phyloP scores from a whole-genome alignment of 2,113 vertebrate species.

The Anarhynchus alexandrinus region DNA sequence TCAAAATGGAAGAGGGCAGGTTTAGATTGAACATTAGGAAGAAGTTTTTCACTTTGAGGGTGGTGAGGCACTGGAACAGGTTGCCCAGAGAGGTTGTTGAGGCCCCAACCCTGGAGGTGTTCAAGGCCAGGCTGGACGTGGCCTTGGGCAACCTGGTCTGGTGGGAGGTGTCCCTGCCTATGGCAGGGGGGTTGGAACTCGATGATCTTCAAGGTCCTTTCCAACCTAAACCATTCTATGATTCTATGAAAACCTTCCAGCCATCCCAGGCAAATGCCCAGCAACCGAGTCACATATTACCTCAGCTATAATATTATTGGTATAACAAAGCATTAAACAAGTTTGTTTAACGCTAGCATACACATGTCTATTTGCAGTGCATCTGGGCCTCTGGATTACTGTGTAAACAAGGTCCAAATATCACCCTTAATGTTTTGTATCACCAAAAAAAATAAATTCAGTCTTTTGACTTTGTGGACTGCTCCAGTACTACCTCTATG shows the following conservation, averaged over 20 bases:
- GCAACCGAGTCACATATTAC: background rate
- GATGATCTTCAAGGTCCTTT: too few relatives aligned
- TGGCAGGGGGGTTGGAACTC: too few relatives aligned
- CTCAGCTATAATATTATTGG: background rate
- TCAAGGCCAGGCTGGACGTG: too few relatives aligned
- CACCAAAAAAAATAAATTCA: background rate
- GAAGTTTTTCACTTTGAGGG: too few relatives aligned
- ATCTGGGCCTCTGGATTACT: background rate
- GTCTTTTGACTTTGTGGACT: background rate
- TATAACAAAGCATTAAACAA: background rate
- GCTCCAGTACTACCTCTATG: background rate
- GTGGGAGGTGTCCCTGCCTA: too few relatives aligned
- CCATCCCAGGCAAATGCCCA: background rate
- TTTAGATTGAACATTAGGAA: too few relatives aligned
- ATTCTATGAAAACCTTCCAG: background rate
- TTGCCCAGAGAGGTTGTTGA: too few relatives aligned
- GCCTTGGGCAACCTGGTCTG: too few relatives aligned
- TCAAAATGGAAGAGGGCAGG: too few relatives aligned
- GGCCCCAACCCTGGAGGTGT: too few relatives aligned
- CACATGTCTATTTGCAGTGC: background rate
- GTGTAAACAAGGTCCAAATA: background rate
- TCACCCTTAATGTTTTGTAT: background rate
- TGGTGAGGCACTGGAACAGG: too few relatives aligned
- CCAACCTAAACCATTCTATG: too few relatives aligned
- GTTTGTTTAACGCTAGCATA: background rate